phyloP scores from a whole-genome alignment of 2,113 vertebrate genomes.

The Lophius piscatorius region DNA sequence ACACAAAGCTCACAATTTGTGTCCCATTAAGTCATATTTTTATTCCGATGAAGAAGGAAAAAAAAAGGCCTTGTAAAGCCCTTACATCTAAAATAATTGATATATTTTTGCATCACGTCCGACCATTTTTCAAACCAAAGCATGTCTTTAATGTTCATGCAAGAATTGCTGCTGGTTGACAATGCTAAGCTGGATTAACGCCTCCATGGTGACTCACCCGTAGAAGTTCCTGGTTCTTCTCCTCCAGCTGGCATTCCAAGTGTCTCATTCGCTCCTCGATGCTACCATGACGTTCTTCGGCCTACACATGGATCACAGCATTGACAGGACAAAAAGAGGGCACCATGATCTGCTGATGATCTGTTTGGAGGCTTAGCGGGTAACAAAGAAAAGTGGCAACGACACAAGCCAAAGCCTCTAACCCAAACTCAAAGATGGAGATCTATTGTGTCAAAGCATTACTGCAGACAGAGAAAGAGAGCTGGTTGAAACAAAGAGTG shows the following conservation, averaged over 20 bases:
- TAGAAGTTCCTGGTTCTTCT: conserved; percentile 99
- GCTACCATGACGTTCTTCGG: conserved; percentile 97
- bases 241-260: conserved; percentile 96
- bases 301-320: conserved; percentile 80
- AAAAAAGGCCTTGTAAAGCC: neutral
- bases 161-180: conserved; percentile 34
- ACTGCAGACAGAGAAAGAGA: conserved; percentile 42
- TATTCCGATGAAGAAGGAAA: no score
- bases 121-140: conserved; percentile 21
- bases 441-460: conserved; percentile 45
- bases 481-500: conserved; percentile 46
- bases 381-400: conserved; percentile 46
- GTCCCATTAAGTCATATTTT: no score
- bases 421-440: conserved; percentile 57
- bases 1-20: no score
- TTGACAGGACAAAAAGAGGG: conserved; percentile 72
- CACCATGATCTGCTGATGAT: conserved; percentile 37
- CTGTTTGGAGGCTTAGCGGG: conserved; percentile 23
- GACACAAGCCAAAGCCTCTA: conserved; percentile 66
- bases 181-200: conserved; percentile 26
- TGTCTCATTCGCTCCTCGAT: conserved; percentile 98
- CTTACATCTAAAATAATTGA: neutral
- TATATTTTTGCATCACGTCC: conserved; percentile 2
- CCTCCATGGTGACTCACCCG: conserved; percentile 82
- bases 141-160: conserved; percentile 38